Evolutionary conservation across 2,797 vertebrate species (phyloP).

Genomic region (Melanotaenia pygmaea): DNA sequence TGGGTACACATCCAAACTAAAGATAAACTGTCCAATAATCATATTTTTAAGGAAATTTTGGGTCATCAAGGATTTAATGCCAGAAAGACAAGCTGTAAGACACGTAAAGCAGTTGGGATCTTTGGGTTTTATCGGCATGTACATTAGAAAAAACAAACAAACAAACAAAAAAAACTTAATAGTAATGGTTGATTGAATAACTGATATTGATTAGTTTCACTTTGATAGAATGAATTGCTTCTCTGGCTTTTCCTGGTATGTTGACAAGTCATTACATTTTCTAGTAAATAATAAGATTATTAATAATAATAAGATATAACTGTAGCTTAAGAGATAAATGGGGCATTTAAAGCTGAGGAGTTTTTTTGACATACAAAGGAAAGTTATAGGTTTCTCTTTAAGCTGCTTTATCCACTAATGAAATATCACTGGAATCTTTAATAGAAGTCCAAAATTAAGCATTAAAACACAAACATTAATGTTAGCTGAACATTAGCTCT

Average conservation of each 20-base stretch:
- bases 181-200: not conserved
- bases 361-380: not conserved
- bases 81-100: too few species aligned
- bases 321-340: conserved; percentile 5
- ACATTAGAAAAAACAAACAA: too few species aligned
- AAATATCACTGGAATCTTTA: not conserved
- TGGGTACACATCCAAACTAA: not conserved
- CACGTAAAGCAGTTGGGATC: too few species aligned
- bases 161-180: not conserved
- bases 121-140: too few species aligned
- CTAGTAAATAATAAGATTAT: conserved; percentile 33
- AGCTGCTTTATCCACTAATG: not conserved
- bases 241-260: conserved; percentile 29
- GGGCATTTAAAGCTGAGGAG: not conserved
- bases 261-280: conserved; percentile 36
- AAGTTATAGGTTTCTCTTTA: not conserved
- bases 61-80: too few species aligned
- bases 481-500: conserved; percentile 21
- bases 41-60: too few species aligned
- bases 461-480: conserved; percentile 34
- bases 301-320: not conserved
- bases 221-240: conserved; percentile 28
- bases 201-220: conserved; percentile 18
- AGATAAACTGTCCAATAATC: conserved; percentile 8
- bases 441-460: conserved; percentile 8